Evolutionary conservation across 2,797 vertebrate species (phyloP), one percentile per base, ranked within the genome.

Genomic region (Megaceryle alcyon): DNA sequence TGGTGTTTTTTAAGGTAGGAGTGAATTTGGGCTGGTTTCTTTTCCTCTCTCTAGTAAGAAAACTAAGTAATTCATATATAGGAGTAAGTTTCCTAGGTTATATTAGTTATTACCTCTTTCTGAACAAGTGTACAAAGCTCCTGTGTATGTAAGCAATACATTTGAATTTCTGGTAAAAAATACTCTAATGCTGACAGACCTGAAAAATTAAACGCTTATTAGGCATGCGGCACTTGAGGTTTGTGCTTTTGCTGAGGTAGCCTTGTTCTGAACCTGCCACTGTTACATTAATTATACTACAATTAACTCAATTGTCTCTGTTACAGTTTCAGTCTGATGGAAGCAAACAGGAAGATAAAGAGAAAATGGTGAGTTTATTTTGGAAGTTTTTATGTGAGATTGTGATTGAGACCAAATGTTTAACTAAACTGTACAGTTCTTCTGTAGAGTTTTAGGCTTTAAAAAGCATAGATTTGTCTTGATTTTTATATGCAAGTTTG

Each of bases 301-400:
- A 73, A 14, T 95, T 92, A 88, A 96, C 60, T 1, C 37, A 7
- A 51, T 65, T 89, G 85, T 94, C 88, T 86, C 51, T 70, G 43
- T 97, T 96, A 91, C 48, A 99, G 99, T 98, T 99, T 98, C 99
- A 99, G 97, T 98, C 97, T 90, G 98, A 98, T 96, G 98, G 99
- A 94, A 93, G 95, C 95, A 98, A 98, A 95, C 97, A 98, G 93
- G 99, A 99, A 69, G 97, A 98, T 90, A 99, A 98, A 98, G 99
- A 99, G 86, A 99, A 98, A 98, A 98, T 98, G 99, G 99, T 99
- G 95, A 98, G 98, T 94, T 51, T 43, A 20, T 84, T 85, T 84
- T 79, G 43, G 18, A 75, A 46, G 26, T 12, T 87, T 65, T 87
- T 65, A 16, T 81, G 17, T 0, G 2, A 68, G 29, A 49, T n/a